These are phyloP conservation scores for Chitala chitala DNA, from an alignment of 2,113 vertebrate genomes.

Conservation along the genomic window DNA sequence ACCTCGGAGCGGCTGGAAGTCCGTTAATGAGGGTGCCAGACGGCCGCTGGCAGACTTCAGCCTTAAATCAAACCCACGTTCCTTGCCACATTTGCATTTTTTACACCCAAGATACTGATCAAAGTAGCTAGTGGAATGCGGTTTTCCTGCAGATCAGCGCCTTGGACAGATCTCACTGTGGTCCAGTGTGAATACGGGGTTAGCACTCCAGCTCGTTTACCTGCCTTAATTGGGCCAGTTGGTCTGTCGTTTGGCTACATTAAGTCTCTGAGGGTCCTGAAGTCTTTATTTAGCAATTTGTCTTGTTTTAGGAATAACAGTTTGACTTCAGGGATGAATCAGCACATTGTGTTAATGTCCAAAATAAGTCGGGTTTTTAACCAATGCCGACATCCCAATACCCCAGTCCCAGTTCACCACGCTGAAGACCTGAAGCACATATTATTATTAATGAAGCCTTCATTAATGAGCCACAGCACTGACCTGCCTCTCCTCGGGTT, in stretches of 20 bases:
- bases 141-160: background rate
- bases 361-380: too few species aligned
- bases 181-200: background rate
- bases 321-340: too few species aligned
- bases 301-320: too few species aligned
- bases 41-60: background rate
- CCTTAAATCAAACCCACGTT: slow-evolving; percentile 2
- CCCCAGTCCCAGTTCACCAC: too few species aligned
- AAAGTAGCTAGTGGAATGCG: background rate
- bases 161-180: background rate
- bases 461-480: too few species aligned
- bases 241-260: background rate
- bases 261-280: too few species aligned
- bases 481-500: too few species aligned
- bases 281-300: too few species aligned
- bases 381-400: too few species aligned
- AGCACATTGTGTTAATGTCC: too few species aligned
- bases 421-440: too few species aligned
- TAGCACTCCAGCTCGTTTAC: background rate
- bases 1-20: background rate
- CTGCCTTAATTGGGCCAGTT: background rate
- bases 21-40: background rate
- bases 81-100: slow-evolving; percentile 4
- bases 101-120: background rate
- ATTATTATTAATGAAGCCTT: too few species aligned